phyloP scores from a whole-genome alignment of 2,888 invertebrate genomes.

The Eledona agricola region DNA sequence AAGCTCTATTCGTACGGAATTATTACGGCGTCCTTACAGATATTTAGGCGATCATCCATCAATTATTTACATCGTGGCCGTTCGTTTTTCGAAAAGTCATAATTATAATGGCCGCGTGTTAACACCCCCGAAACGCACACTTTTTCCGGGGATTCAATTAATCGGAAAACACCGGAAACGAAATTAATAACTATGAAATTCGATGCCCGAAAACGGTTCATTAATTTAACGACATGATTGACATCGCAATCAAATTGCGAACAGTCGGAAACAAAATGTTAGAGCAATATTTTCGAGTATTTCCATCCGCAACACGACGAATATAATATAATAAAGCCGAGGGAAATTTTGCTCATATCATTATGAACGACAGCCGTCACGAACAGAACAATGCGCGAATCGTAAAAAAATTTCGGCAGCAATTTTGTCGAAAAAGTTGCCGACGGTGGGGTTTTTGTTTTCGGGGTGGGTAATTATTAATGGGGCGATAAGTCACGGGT shows the following conservation, averaged over 20 bases:
- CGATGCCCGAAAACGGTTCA: slow-evolving; percentile 18
- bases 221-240: slow-evolving; percentile 29
- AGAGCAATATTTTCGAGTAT: slow-evolving; percentile 21
- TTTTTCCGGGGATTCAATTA: slow-evolving; percentile 5
- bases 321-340: slow-evolving; percentile 25
- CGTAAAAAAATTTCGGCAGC: slow-evolving; percentile 14
- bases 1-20: slow-evolving; percentile 32
- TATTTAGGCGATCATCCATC: slow-evolving; percentile 28
- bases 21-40: slow-evolving; percentile 26
- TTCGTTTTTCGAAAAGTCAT: no score
- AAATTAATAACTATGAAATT: slow-evolving; percentile 24
- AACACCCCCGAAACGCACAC: background rate
- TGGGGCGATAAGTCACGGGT: no score
- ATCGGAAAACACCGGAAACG: slow-evolving; percentile 14
- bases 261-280: slow-evolving; percentile 29
- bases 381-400: slow-evolving; percentile 25
- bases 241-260: slow-evolving; percentile 33
- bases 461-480: no score
- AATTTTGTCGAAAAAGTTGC: no score
- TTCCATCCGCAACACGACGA: slow-evolving; percentile 5
- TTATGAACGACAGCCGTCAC: slow-evolving; percentile 50
- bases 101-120: slow-evolving; percentile 13
- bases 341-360: slow-evolving; percentile 40
- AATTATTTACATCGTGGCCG: slow-evolving; percentile 5
- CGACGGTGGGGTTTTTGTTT: no score